These are phyloP conservation scores for Caenorhabditis latens DNA, from an alignment of 1,140 invertebrate genomes.

Conservation along the genomic window DNA sequence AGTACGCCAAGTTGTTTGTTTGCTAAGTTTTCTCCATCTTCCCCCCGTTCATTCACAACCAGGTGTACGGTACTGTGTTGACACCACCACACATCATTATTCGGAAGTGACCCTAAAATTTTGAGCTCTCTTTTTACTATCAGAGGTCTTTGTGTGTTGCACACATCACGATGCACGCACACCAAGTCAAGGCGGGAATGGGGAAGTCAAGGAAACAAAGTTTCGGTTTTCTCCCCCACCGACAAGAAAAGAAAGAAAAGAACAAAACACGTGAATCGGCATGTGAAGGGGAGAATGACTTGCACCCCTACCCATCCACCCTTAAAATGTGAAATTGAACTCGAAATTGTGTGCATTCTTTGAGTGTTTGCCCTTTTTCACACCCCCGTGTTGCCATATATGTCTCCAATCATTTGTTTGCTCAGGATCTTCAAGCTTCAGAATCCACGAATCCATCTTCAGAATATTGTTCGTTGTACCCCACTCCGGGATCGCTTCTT, in stretches of 20 bases:
- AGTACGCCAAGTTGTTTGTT: constrained; percentile 39
- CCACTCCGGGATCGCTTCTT: not conserved
- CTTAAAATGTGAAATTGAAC: constrained; percentile 10
- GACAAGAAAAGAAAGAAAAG: not conserved
- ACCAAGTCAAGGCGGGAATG: not conserved
- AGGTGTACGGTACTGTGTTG: constrained; percentile 26
- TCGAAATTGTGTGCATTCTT: not conserved
- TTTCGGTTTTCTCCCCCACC: not conserved
- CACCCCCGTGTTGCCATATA: constrained; percentile 7
- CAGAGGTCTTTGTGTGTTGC: constrained; percentile 48
- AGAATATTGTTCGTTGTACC: constrained; percentile 38
- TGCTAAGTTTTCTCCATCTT: not conserved
- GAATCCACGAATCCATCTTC: not conserved
- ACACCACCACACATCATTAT: constrained; percentile 13
- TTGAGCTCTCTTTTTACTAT: constrained; percentile 32
- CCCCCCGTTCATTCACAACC: not conserved
- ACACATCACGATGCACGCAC: constrained; percentile 44
- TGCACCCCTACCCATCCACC: not conserved
- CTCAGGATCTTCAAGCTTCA: constrained; percentile 13
- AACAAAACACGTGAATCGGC: constrained; percentile 31
- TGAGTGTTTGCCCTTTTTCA: constrained; percentile 42
- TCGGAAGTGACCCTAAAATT: constrained; percentile 21
- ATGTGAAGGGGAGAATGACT: constrained; percentile 15
- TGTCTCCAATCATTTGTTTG: constrained; percentile 12
- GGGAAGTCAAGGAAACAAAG: constrained; percentile 41